Evolutionary conservation across 2,797 vertebrate species (phyloP).

Genomic region (Argya squamiceps): DNA sequence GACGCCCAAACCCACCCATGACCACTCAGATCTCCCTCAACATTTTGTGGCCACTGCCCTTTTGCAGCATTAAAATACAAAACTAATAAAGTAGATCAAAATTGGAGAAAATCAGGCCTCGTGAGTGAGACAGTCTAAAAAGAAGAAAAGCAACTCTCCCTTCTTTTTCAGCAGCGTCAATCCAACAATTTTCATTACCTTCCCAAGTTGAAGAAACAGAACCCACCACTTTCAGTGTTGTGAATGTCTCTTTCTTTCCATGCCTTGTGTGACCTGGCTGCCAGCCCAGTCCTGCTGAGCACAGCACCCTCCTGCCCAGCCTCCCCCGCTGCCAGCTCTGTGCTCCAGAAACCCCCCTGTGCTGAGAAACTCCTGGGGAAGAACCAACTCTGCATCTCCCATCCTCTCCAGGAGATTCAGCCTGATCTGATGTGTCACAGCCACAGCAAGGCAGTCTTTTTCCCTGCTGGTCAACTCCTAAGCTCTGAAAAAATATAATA

Average conservation of each 20-base stretch:
- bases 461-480: background rate
- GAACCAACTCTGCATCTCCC: background rate
- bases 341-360: background rate
- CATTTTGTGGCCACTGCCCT: background rate
- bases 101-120: background rate
- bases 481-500: background rate
- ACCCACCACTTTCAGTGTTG: background rate
- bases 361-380: background rate
- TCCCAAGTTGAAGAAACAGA: background rate
- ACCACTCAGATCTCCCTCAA: background rate
- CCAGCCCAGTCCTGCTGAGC: rapidly evolving
- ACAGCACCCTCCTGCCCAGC: background rate
- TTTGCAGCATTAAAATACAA: background rate
- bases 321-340: rapidly evolving
- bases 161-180: background rate
- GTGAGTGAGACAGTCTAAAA: background rate
- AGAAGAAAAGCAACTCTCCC: background rate
- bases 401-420: background rate
- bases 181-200: background rate
- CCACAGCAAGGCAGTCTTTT: background rate
- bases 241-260: background rate
- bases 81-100: background rate
- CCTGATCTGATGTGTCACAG: background rate
- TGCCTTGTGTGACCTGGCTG: background rate
- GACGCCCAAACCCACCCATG: background rate